Base-by-base conservation (phyloP, 2,888 invertebrate genomes). In the Pocota personata region DNA sequence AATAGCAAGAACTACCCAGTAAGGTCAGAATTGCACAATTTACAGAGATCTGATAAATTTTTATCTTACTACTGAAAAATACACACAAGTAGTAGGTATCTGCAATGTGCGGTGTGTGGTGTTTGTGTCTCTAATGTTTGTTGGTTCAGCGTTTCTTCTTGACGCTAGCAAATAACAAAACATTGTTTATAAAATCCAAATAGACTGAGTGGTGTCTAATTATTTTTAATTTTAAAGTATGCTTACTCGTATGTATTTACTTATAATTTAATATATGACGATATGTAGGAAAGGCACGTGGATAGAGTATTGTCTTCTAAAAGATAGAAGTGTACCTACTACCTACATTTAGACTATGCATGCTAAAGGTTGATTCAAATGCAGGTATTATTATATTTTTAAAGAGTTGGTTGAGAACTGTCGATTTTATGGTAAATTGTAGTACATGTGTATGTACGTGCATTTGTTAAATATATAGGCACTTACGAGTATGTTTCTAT, bases 21-120 rank as follows among this genome's bases (percentile, higher is more conserved):
- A 37, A 67, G 58, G 50, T 69, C 58, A 77, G 58, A 67, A 69
- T 62, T 69, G 60, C 78, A 67, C 35, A 78, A 60, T 69, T 77
- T 69, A 76, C 19, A 48, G 30, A 60, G 69, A 77, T 60, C 50
- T 57, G 66, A 76, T 55, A 19, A 52, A 32, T 35, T 66, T 43
- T 66, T 64, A 57, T 66, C 46, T 76, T 12, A 64, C 46, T 60
- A 48, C 77, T 58, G 52, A 32, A 69, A 67, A 50, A 32, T 21
- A 57, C 27, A 57, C 57, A 66, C 27, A n/a, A 66, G 50, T 37
- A 40, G 21, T 24, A 24, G 24, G 24, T 24, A 24, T 4, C 4
- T 4, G 16, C 52, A 35, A 19, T 10, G 50, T 50, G 48, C 19
- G 46, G 5, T 50, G 19, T 21, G n/a, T 55, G 48, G 46, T 10